A percentile compares a stretch with the other conserved stretches of the same genome.
phyloP scores from a whole-genome alignment of 1,140 invertebrate genomes.

The Lycorma delicatula region DNA sequence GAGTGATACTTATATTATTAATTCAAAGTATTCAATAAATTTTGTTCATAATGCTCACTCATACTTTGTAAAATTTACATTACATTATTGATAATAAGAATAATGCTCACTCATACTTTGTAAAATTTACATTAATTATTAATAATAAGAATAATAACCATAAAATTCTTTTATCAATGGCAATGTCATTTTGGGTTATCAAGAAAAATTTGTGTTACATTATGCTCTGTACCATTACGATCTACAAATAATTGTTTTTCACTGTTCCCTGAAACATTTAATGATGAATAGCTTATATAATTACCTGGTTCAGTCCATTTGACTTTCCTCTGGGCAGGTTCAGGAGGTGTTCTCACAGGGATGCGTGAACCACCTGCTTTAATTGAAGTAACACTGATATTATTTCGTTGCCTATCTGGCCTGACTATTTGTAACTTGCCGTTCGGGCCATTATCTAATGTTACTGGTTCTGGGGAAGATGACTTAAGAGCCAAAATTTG shows the following conservation, averaged over 20 bases:
- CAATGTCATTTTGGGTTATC: slow-evolving; percentile 14
- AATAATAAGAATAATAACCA: too few species aligned
- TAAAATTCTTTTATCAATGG: too few species aligned
- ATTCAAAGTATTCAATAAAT: too few species aligned
- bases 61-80: too few species aligned
- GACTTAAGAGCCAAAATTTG: slow-evolving; percentile 25
- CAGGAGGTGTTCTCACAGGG: slow-evolving; percentile 18
- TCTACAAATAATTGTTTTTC: slow-evolving; percentile 9
- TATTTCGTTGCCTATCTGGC: slow-evolving; percentile 13
- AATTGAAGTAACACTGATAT: slow-evolving; percentile 20
- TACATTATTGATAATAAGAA: too few species aligned
- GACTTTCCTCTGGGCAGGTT: slow-evolving; percentile 16
- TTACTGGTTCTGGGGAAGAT: slow-evolving; percentile 14
- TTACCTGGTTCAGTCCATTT: slow-evolving; percentile 12
- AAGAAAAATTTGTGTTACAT: slow-evolving; percentile 18
- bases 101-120: too few species aligned
- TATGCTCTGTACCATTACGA: slow-evolving; percentile 12
- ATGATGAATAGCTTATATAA: slow-evolving; percentile 15
- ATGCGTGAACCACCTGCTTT: slow-evolving; percentile 22
- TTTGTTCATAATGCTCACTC: too few species aligned
- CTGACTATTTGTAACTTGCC: slow-evolving; percentile 10
- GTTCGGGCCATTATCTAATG: slow-evolving; percentile 9
- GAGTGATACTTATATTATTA: too few species aligned
- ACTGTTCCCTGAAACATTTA: slow-evolving; percentile 13
- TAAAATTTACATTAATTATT: too few species aligned